Evolutionary conservation across 2,888 invertebrate species (phyloP), one percentile per base, ranked within the genome.

Genomic region (Erpobdella octoculata): DNA sequence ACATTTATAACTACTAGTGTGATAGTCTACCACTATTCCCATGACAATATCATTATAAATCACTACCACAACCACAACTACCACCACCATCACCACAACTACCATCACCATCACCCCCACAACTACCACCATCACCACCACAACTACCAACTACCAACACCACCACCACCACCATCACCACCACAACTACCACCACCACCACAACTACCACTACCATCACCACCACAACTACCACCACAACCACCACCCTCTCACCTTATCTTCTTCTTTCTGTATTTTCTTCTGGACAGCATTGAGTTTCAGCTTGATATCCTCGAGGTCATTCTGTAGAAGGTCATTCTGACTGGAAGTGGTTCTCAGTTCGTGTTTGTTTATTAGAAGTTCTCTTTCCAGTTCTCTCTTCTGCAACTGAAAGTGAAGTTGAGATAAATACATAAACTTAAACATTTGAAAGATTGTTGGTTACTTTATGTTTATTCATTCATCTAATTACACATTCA

Each of bases 271-370:
- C 38, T 21, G 28, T n/a, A 71, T 18, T 25, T 71, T 35, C 36
- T 37, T 15, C 33, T 71, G 46, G 25, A 62, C 48, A 36, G n/a
- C 48, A n/a, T 53, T 8, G 33, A 65, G 65, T 35, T 48, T 31
- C 35, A 18, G 15, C 46, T 48, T 61, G 65, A 65, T 35, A 18
- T 71, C 46, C 2, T 35, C 1, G 6, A 65, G 65, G 21, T 71
- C 38, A 33, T 28, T 71, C 35, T 62, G 65, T 28, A 67, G 41
- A 21, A 4, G 15, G 58, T 46, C 48, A 68, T 48, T 70, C 69
- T 64, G 72, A 9, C 58, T 37, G 15, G 68, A 61, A 4, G 68
- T 37, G 59, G 9, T 35, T 18, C n/a, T 15, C 21, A 59, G 12
- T 21, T 64, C 65, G 41, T 72, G 48, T 21, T 25, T 69, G 38